These are phyloP conservation scores for Chironomus tepperi DNA, from an alignment of 1,140 invertebrate genomes.

Conservation along the genomic window DNA sequence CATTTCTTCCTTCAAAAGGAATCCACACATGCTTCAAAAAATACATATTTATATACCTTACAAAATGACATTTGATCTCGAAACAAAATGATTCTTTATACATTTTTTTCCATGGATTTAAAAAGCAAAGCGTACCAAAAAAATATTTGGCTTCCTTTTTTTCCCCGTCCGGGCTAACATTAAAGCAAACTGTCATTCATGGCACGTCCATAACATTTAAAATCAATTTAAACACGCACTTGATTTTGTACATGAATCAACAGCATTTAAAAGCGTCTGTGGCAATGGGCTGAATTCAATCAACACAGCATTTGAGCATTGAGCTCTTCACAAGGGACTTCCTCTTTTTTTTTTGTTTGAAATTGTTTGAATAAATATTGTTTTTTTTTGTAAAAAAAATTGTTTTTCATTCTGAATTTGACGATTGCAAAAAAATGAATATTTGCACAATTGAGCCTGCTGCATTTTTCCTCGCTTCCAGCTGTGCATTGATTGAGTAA, in stretches of 20 bases:
- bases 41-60: too few relatives aligned
- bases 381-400: too few relatives aligned
- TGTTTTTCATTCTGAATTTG: neutral
- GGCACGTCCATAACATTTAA: conserved; percentile 16
- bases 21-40: neutral
- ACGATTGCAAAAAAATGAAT: neutral
- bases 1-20: neutral
- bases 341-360: neutral
- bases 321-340: neutral
- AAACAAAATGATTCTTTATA: neutral
- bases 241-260: conserved; percentile 14
- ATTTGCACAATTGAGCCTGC: neutral
- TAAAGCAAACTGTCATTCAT: neutral
- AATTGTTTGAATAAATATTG: conserved; percentile 3
- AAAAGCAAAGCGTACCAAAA: too few relatives aligned
- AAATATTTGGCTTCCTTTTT: too few relatives aligned
- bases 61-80: neutral
- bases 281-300: neutral
- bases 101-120: too few relatives aligned
- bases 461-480: too few relatives aligned
- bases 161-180: too few relatives aligned
- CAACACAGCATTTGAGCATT: neutral
- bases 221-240: conserved; percentile 21
- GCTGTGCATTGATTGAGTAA: too few relatives aligned
- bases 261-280: neutral